These are phyloP conservation scores for Sturnira hondurensis DNA, from an alignment of 2,113 vertebrate genomes.

Conservation along the genomic window DNA sequence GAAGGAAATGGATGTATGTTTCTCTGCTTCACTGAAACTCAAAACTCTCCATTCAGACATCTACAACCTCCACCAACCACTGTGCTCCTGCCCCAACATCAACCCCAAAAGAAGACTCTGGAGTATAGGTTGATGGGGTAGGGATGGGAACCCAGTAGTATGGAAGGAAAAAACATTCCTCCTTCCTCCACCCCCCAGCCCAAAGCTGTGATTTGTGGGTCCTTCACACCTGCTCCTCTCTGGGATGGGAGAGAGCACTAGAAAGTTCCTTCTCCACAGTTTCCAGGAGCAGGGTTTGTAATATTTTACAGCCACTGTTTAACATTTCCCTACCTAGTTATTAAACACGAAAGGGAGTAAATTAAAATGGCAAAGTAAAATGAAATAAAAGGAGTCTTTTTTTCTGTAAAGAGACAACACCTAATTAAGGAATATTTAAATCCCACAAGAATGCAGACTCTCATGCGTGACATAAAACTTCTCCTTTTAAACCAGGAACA, in stretches of 20 bases:
- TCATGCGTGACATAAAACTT: conserved; percentile 67
- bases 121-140: neutral
- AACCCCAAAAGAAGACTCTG: neutral
- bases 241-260: neutral
- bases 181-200: too few relatives aligned
- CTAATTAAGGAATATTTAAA: conserved; percentile 82
- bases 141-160: neutral
- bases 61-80: neutral
- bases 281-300: conserved; percentile 38
- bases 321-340: conserved; percentile 78
- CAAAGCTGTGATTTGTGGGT: neutral
- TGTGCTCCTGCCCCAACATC: neutral
- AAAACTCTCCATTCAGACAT: neutral
- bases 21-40: rapidly evolving
- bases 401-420: conserved; percentile 77
- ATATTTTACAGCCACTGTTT: conserved; percentile 76
- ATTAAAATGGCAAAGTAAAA: conserved; percentile 79
- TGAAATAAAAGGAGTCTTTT: conserved; percentile 77
- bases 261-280: neutral
- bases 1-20: neutral
- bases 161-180: neutral
- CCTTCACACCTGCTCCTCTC: rapidly evolving
- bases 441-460: conserved; percentile 79
- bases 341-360: conserved; percentile 78
- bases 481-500: conserved; percentile 68